Conservation (phyloP, 92 coral and sea anemone genomes). For the Epizoanthus rinbou region DNA sequence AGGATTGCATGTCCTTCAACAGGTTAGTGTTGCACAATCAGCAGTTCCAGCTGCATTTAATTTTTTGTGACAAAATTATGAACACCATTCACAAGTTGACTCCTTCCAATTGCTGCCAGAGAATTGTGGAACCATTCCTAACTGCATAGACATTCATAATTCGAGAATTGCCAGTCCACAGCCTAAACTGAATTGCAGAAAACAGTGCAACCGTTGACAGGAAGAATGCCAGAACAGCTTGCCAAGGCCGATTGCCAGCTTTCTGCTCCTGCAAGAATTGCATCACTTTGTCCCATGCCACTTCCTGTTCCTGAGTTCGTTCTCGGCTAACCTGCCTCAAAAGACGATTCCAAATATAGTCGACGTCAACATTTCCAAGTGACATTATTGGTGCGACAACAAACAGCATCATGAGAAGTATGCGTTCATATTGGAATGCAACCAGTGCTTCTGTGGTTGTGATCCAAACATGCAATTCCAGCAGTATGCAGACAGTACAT, state of each 20-base stretch:
- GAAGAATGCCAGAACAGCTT: conserved; percentile 87
- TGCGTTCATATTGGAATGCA: conserved; percentile 75
- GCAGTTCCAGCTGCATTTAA: too few relatives aligned
- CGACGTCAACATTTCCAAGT: conserved; percentile 84
- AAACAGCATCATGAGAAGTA: conserved; percentile 57
- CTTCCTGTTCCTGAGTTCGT: conserved; percentile 62
- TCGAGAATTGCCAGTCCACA: conserved; percentile 61
- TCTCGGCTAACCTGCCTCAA: conserved; percentile 81
- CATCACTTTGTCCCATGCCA: conserved; percentile 86
- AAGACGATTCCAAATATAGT: conserved; percentile 87
- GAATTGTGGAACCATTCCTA: conserved; percentile 55
- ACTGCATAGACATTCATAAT: conserved; percentile 41
- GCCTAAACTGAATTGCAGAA: conserved; percentile 84
- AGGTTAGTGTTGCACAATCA: too few relatives aligned
- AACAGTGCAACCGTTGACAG: conserved; percentile 80
- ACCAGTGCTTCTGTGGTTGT: conserved; percentile 49
- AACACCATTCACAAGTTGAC: not conserved
- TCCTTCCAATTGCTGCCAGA: conserved; percentile 41
- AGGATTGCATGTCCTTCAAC: too few relatives aligned
- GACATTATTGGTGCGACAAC: conserved; percentile 68
- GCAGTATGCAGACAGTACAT: conserved; percentile 75
- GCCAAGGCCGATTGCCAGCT: conserved; percentile 91
- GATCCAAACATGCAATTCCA: conserved; percentile 83
- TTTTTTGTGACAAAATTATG: too few relatives aligned
- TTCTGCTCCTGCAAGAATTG: conserved; percentile 84